Percentiles rank a stretch among this genome's conserved stretches.
Conservation (phyloP, 1,140 invertebrate species). For the Gryon sp. region DNA sequence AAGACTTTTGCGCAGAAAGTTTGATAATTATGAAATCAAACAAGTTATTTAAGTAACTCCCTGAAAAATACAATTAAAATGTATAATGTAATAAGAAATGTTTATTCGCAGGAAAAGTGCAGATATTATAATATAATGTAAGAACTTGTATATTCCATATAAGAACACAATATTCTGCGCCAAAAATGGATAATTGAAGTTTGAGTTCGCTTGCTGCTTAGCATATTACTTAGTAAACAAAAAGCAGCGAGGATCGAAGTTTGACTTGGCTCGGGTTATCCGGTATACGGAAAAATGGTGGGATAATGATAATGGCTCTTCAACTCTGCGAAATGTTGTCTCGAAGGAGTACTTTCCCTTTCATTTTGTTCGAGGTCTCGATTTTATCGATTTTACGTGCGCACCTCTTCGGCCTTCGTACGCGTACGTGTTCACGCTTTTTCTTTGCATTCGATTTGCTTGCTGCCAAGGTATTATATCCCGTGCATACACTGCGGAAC, state of each 20-base stretch:
- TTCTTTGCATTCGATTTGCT: constrained; percentile 47
- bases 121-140: background rate
- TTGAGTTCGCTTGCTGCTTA: background rate
- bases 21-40: too few relatives aligned
- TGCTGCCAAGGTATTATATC: constrained; percentile 48
- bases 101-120: too few relatives aligned
- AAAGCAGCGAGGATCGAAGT: constrained; percentile 14
- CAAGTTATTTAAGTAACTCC: too few relatives aligned
- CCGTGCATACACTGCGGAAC: constrained; percentile 11
- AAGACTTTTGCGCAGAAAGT: too few relatives aligned
- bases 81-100: too few relatives aligned
- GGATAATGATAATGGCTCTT: constrained; percentile 59
- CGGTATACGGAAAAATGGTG: constrained; percentile 32
- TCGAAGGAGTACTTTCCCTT: constrained; percentile 62
- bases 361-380: constrained; percentile 40
- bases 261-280: constrained; percentile 38
- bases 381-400: constrained; percentile 60
- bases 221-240: constrained; percentile 12
- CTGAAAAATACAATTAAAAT: too few relatives aligned
- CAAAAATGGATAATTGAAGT: constrained; percentile 11
- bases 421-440: constrained; percentile 48
- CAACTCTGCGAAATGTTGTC: constrained; percentile 46
- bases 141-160: background rate
- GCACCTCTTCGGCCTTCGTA: constrained; percentile 22
- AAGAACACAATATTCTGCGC: background rate